A percentile compares a stretch with the other conserved stretches of the same genome.
Evolutionary conservation across 2,113 vertebrate genomes (phyloP).

Genomic region (Struthio camelus): DNA sequence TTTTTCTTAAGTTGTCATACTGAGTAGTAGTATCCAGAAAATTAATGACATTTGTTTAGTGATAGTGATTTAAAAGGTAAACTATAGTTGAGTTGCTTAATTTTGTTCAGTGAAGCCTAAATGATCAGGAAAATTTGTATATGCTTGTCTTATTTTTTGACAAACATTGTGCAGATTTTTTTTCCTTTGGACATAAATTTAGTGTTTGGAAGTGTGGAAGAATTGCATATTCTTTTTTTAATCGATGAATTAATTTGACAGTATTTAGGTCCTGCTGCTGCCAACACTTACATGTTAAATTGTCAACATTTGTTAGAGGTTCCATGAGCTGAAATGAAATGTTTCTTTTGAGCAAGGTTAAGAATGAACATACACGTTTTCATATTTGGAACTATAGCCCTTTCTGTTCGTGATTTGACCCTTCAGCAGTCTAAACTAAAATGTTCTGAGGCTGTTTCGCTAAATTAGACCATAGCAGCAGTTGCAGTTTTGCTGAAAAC

Average conservation of each 20-base stretch:
- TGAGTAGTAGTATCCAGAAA: neutral
- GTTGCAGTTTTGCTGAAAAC: neutral
- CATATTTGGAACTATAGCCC: neutral
- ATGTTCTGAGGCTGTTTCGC: neutral
- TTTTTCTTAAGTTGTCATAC: neutral
- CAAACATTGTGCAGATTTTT: neutral
- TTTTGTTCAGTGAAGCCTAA: slow-evolving; percentile 2
- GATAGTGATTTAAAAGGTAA: neutral
- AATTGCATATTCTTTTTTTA: neutral
- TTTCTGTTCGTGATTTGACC: neutral
- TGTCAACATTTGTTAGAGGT: neutral
- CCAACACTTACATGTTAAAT: neutral
- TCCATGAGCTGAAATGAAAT: neutral
- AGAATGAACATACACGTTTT: neutral
- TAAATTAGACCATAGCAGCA: neutral
- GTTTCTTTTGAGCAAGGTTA: neutral
- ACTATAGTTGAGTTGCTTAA: slow-evolving; percentile 2
- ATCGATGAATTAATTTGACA: neutral
- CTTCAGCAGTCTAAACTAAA: neutral
- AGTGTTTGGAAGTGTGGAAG: neutral
- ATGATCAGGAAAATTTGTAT: neutral
- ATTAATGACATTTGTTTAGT: neutral
- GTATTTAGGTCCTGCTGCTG: neutral
- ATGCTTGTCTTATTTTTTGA: neutral
- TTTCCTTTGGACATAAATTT: neutral